Evolutionary conservation across 2,797 vertebrate genomes (phyloP), one percentile per base, ranked within the genome.

Genomic region (Gobio occitaniae): DNA sequence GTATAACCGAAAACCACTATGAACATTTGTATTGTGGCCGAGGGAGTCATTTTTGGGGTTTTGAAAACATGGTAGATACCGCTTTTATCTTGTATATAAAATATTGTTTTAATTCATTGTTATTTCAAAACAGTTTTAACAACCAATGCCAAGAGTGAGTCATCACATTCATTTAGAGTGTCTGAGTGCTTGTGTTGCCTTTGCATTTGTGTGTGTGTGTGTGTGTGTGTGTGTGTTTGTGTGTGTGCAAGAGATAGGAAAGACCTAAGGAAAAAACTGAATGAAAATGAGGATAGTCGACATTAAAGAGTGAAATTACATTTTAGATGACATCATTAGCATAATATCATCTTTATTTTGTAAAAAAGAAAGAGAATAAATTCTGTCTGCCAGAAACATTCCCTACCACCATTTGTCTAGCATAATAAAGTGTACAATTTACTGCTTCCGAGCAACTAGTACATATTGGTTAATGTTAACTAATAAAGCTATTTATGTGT

Each of bases 281-380:
- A 48, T 16, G 54, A 82, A 80, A 82, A 82, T 50, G 25, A 63
- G 69, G 19, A 82, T 48, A 82, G 54, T 82, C 69, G 63, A 63
- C 41, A 74, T 82, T 74, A 82, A 50, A 74, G 25, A 74, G 80
- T 74, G 69, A 63, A 83, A 83, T 83, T 76, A 25, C 9, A 76
- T 75, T 83, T 74, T 66, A 76, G 59, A 83, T 52, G 32, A 52
- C 59, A 65, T 76, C 59, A 83, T 76, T 75, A 76, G 81, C 69
- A 82, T 82, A 82, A 74, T 63, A 36, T 25, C 61, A 1, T 41
- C 47, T 65, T 76, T 76, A 83, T 83, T 75, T 66, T 29, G 32
- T 36, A 4, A 7, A 16, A 82, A 44, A 38, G 19, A 52, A 48
- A 63, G 2, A 38, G 21, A 75, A 25, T 17, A 16, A 36, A 59